Percentiles rank a stretch among this genome's conserved stretches.
These are phyloP conservation scores for Brenthis daphne DNA, from an alignment of 2,888 invertebrate genomes.

Conservation along the genomic window DNA sequence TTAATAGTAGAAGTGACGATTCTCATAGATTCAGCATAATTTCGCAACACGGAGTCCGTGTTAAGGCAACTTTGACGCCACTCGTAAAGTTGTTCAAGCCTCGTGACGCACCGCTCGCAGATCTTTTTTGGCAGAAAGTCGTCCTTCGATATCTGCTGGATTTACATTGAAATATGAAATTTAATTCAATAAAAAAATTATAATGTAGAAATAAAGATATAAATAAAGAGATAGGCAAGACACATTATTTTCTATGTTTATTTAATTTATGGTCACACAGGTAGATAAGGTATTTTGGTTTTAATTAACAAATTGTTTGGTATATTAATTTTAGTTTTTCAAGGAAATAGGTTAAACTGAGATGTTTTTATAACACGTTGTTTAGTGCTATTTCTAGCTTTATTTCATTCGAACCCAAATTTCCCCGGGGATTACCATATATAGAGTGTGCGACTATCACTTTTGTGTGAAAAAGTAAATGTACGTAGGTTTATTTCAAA, in stretches of 20 bases:
- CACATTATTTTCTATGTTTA: too few species aligned
- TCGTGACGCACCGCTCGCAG: conserved; percentile 85
- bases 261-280: too few species aligned
- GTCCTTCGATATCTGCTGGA: conserved; percentile 86
- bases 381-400: not conserved
- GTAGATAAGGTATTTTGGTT: too few species aligned
- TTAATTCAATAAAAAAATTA: not conserved
- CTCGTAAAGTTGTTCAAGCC: conserved; percentile 86
- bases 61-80: conserved; percentile 86
- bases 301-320: too few species aligned
- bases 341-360: not conserved
- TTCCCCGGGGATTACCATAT: conserved; percentile 4
- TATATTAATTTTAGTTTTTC: not conserved
- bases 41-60: conserved; percentile 85
- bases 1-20: conserved; percentile 85
- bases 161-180: conserved; percentile 20
- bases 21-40: conserved; percentile 86
- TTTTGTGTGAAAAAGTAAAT: not conserved
- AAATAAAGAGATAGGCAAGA: too few species aligned
- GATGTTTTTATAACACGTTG: not conserved
- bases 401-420: conserved; percentile 5
- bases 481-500: too few species aligned
- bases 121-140: conserved; percentile 88
- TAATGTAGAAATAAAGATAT: too few species aligned
- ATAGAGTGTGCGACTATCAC: not conserved